These are phyloP conservation scores for Numenius phaeopus DNA, from an alignment of 2,797 vertebrate genomes.

Conservation along the genomic window DNA sequence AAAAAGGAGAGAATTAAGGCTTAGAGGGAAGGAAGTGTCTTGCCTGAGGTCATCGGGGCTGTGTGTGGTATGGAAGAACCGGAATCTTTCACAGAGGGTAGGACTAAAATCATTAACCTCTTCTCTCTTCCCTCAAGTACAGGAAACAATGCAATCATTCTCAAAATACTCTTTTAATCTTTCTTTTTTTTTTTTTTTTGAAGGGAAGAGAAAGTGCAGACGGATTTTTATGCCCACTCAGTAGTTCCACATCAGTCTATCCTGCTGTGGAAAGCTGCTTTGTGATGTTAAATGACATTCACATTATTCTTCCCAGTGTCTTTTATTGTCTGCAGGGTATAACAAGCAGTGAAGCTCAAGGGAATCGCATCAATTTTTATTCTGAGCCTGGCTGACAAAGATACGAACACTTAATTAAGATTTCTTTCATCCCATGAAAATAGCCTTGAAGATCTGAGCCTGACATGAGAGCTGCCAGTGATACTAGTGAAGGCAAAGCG, in stretches of 20 bases:
- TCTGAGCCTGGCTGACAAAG: conserved; percentile 52
- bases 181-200: background rate
- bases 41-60: conserved; percentile 30
- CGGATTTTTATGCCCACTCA: background rate
- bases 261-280: conserved; percentile 31
- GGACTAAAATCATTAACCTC: conserved; percentile 24
- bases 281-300: conserved; percentile 48
- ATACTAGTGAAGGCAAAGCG: background rate
- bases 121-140: background rate
- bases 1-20: conserved; percentile 20
- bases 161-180: background rate
- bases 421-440: conserved; percentile 44
- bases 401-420: conserved; percentile 57
- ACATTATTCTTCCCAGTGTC: conserved; percentile 22
- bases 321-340: conserved; percentile 30
- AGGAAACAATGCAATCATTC: background rate
- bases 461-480: background rate
- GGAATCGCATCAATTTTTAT: conserved; percentile 17
- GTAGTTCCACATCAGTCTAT: background rate
- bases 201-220: background rate
- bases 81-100: background rate
- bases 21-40: background rate
- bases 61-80: background rate
- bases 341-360: conserved; percentile 24
- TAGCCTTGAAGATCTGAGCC: conserved; percentile 14